phyloP scores from a whole-genome alignment of 2,888 invertebrate genomes.

The Polydrusus pterygomalis region DNA sequence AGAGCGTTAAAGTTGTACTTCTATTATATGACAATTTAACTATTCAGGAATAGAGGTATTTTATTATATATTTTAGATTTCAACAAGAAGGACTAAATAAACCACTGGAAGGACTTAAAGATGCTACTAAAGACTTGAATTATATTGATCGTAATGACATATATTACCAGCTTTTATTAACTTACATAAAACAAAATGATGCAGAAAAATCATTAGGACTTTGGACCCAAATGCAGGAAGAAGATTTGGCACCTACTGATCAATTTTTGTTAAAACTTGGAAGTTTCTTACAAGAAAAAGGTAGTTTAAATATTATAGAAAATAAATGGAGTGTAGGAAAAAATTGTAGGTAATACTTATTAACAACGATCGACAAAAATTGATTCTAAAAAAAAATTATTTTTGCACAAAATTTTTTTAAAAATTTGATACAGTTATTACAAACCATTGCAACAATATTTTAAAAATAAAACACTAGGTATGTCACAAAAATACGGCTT shows the following conservation, averaged over 20 bases:
- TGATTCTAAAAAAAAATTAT: too few species aligned
- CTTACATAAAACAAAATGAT: conserved; percentile 82
- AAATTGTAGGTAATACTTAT: too few species aligned
- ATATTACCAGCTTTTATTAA: conserved; percentile 83
- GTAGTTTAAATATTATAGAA: conserved; percentile 31
- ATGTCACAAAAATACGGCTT: too few species aligned
- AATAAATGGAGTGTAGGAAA: neutral
- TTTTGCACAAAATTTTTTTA: too few species aligned
- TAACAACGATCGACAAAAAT: too few species aligned
- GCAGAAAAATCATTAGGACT: conserved; percentile 84
- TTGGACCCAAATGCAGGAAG: conserved; percentile 91
- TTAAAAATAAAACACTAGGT: too few species aligned
- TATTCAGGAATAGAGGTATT: too few species aligned
- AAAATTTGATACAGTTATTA: too few species aligned
- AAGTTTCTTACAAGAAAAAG: conserved; percentile 78
- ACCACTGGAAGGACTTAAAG: conserved; percentile 84
- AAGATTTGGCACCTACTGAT: conserved; percentile 82
- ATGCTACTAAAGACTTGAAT: conserved; percentile 85
- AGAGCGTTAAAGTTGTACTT: too few species aligned
- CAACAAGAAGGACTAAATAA: conserved; percentile 76
- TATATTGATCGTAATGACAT: conserved; percentile 85
- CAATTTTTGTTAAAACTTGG: conserved; percentile 81
- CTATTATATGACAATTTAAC: too few species aligned
- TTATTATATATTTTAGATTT: conserved; percentile 64
- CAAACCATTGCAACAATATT: too few species aligned